Evolutionary conservation across 1,140 invertebrate species (phyloP), one percentile per base, ranked within the genome.

Genomic region (Conus betulinus): DNA sequence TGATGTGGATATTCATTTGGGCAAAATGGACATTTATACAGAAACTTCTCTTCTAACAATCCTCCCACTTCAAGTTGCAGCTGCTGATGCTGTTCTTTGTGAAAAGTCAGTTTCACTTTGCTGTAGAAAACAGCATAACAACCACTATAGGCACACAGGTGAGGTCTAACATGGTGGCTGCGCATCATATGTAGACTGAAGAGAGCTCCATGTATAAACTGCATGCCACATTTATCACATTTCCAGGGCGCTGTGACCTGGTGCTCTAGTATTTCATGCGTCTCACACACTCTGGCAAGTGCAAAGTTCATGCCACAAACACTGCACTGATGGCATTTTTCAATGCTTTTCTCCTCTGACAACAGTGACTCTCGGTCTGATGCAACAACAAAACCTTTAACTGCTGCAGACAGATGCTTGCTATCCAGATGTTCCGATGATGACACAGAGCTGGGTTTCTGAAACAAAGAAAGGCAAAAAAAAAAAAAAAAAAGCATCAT

Each of bases 241-340:
- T 52, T 74, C 84, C 84, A 85, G 1, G n/a, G 27, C 17, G 84
- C n/a, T 15, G n/a, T 6, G 17, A 85, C 55, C 25, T 84, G 55
- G n/a, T 84, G 83, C 25, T 84, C 83, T 10, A 84, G 57, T 57
- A 84, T 84, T 57, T 67, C n/a, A 51, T 84, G 83, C 23, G 57
- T 67, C 17, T 84, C 83, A 5, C 20, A 51, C 6, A 84, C 83
- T 13, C 83, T 25, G 13, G 83, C 55, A 23, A 84, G 7, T 5
- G 83, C 83, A 84, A 84, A 84, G 11, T 13, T 11, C 84, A 39
- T 11, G 6, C 11, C 10, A 27, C 63, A 76, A 10, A 85, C 20
- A 63, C 51, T 53, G n/a, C 84, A 85, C 11, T 10, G 25, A 51
- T 74, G 51, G 5, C 51, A 17, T 51, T 85, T 85, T 53, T 13